Percentiles rank a stretch among this genome's conserved stretches.
Conservation (phyloP, 2,113 vertebrate genomes). For the Macquaria ambigua region DNA sequence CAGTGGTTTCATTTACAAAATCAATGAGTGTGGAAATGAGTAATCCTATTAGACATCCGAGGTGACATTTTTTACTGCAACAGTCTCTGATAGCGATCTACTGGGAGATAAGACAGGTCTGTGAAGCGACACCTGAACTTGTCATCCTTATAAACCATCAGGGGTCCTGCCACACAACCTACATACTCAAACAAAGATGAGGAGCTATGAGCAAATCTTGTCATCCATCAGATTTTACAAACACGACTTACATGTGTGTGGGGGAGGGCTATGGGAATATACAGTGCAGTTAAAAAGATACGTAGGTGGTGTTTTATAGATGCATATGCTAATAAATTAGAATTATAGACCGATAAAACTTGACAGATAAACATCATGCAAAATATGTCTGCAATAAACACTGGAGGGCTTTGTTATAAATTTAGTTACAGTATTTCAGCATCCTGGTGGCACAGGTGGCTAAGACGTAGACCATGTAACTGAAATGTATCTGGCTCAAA, state of each 20-base stretch:
- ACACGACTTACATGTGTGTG: constrained; percentile 1
- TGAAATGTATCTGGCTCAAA: constrained; percentile 8
- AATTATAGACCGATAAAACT: constrained; percentile 42
- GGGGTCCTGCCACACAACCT: constrained; percentile 40
- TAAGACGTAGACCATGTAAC: neutral
- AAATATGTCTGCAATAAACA: constrained; percentile 33
- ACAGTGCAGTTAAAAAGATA: constrained; percentile 25
- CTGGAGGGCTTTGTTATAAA: constrained; percentile 8
- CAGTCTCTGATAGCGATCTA: constrained; percentile 44
- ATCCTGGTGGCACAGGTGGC: neutral
- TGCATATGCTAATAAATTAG: constrained; percentile 28
- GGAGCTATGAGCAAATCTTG: constrained; percentile 27
- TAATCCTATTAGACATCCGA: constrained; percentile 41
- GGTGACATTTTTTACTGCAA: constrained; percentile 48
- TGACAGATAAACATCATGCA: constrained; percentile 40
- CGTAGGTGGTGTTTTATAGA: constrained; percentile 35
- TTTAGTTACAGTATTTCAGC: neutral
- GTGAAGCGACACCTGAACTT: constrained; percentile 50
- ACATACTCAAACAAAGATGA: constrained; percentile 36
- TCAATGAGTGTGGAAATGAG: constrained; percentile 49
- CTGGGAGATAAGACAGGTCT: constrained; percentile 27
- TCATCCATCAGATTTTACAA: constrained; percentile 51
- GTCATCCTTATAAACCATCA: constrained; percentile 62
- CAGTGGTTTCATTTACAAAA: constrained; percentile 61
- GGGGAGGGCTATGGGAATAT: constrained; percentile 4